Base-by-base conservation (phyloP, 2,888 invertebrate genomes). In the Digitonthophagus gazella region DNA sequence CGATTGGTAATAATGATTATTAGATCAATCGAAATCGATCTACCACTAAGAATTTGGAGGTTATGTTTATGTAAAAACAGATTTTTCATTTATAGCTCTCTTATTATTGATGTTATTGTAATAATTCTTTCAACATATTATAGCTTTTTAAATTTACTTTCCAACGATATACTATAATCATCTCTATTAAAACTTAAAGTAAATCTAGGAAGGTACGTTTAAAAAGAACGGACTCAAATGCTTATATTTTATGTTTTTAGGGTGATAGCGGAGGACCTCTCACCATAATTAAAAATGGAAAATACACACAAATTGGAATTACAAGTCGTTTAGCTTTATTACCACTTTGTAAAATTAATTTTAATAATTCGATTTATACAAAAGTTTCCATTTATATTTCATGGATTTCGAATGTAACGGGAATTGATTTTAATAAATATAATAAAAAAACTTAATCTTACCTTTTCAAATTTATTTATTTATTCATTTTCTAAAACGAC, bases 261-360 rank as follows among this genome's bases (percentile, higher is more conserved):
- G 82, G 82, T 4, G 82, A 82, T 70, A 82, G 82, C 69, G 82
- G 82, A 11, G 81, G 82, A n/a, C 81, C 82, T 16, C 72, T 82
- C 20, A 78, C 79, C 5, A 72, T 81, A 18, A 68, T 70, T 58
- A 75, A 72, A 71, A 78, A 78, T 65, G 76, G 77, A 55, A 77
- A 72, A 70, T 74, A 76, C 58, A 67, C 77, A 44, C 81, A 82
- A 77, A 76, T 82, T 19, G 82, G 81, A n/a, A 76, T 82, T 63
- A 81, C 82, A 18, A 82, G 82, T 71, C 80, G 80, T 68, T 73
- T 82, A 55, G 78, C 82, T 3, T 72, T 81, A 65, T 72, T 82
- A 68, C 80, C 81, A 14, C 71, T 81, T 28, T 82, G 82, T 72
- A 76, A 77, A 68, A 73, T 82, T 58, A 75, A 78, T 63, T 81